Conservation (phyloP, 2,113 vertebrate genomes). For the Pseudonaja textilis region DNA sequence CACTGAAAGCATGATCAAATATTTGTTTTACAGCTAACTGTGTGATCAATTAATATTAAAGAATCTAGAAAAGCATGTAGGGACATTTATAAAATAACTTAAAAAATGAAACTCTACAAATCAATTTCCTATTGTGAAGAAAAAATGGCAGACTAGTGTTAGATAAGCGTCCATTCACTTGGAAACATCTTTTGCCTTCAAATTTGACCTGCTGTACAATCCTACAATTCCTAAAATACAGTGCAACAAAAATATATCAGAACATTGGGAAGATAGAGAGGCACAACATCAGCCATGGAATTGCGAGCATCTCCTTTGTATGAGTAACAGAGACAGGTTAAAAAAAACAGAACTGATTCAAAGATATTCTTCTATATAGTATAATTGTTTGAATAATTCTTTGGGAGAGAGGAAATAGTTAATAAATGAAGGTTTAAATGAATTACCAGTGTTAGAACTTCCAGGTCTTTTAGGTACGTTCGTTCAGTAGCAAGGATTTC, state of each 20-base stretch:
- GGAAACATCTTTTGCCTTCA: neutral
- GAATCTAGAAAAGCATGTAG: neutral
- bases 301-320: neutral
- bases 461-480: constrained; percentile 91
- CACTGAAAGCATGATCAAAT: neutral
- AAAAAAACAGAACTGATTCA: neutral
- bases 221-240: neutral
- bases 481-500: constrained; percentile 95
- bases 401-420: neutral
- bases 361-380: neutral
- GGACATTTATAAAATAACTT: neutral
- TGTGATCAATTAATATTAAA: neutral
- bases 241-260: neutral
- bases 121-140: neutral
- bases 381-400: neutral
- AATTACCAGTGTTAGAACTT: constrained; percentile 94
- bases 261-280: neutral
- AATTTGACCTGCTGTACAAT: neutral
- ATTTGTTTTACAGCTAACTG: neutral
- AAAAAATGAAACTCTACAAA: neutral
- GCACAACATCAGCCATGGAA: neutral
- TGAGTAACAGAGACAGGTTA: neutral
- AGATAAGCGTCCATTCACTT: neutral
- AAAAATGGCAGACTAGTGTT: neutral
- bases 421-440: neutral